These are phyloP conservation scores for Netelia melanura DNA, from an alignment of 2,888 invertebrate genomes.

Conservation along the genomic window DNA sequence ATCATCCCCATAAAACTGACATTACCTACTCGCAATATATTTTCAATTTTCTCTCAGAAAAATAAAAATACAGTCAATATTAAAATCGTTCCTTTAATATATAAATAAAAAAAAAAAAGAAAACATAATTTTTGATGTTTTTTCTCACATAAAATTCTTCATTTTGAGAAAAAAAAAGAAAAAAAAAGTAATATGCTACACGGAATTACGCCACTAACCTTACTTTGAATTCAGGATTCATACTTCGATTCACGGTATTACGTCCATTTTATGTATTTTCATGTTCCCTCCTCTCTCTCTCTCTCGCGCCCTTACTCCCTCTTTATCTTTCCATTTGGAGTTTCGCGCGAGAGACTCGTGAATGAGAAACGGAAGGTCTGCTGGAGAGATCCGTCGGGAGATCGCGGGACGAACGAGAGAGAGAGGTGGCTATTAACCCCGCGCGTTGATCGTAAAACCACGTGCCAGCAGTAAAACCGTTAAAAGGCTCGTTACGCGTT, in stretches of 20 bases:
- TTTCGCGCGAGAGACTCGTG: slow-evolving; percentile 60
- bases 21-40: too few relatives aligned
- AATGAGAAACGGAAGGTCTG: slow-evolving; percentile 66
- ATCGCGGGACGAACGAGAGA: slow-evolving; percentile 52
- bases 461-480: slow-evolving; percentile 71
- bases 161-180: too few relatives aligned
- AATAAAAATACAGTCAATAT: too few relatives aligned
- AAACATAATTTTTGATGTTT: too few relatives aligned
- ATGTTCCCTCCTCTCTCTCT: too few relatives aligned
- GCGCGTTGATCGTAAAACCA: slow-evolving; percentile 71
- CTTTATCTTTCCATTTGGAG: slow-evolving; percentile 36
- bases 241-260: slow-evolving; percentile 8
- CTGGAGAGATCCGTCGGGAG: slow-evolving; percentile 38
- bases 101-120: too few relatives aligned
- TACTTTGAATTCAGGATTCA: slow-evolving; percentile 17
- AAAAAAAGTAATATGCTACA: too few relatives aligned
- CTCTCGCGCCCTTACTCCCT: background rate
- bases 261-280: slow-evolving; percentile 4
- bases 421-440: slow-evolving; percentile 72
- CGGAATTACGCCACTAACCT: slow-evolving; percentile 20
- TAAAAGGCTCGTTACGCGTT: slow-evolving; percentile 73
- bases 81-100: too few relatives aligned
- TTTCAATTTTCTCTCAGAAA: too few relatives aligned
- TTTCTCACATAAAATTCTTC: too few relatives aligned
- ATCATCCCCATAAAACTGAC: too few relatives aligned